Percentiles rank a stretch among this genome's conserved stretches.
phyloP scores from a whole-genome alignment of 2,113 vertebrate species.

The Chaetura pelagica region DNA sequence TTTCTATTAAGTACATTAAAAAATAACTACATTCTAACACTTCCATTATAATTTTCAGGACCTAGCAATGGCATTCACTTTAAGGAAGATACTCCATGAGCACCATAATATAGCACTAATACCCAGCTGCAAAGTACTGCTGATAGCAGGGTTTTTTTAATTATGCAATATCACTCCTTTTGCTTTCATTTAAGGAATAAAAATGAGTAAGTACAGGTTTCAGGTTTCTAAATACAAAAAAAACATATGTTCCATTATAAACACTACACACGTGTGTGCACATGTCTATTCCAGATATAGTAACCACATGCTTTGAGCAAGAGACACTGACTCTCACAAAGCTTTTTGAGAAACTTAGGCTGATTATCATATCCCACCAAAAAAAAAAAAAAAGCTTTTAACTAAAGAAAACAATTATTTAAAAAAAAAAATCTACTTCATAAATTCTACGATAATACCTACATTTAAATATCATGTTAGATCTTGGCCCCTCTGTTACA shows the following conservation, averaged over 20 bases:
- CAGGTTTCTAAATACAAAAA: not conserved
- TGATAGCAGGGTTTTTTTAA: not conserved
- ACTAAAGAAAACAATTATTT: too few species aligned
- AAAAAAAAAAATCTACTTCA: not conserved
- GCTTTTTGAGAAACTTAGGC: not conserved
- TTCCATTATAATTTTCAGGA: not conserved
- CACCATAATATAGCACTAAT: not conserved
- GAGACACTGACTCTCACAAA: not conserved
- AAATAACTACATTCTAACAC: not conserved
- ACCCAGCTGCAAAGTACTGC: not conserved
- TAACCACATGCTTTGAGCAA: not conserved
- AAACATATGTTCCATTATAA: rapidly evolving
- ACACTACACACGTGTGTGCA: not conserved
- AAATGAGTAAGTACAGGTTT: not conserved
- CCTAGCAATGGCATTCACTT: not conserved
- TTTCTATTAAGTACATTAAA: not conserved
- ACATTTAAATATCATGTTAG: not conserved
- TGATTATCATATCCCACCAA: not conserved
- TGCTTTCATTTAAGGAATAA: not conserved
- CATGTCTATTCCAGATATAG: not conserved
- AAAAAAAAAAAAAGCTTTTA: not conserved
- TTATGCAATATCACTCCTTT: not conserved
- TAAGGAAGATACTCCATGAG: not conserved
- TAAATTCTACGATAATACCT: not conserved
- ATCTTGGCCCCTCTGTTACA: not conserved